phyloP scores from a whole-genome alignment of 37 sponge, comb jelly and placozoan genomes.

The Axinella damicornis region DNA sequence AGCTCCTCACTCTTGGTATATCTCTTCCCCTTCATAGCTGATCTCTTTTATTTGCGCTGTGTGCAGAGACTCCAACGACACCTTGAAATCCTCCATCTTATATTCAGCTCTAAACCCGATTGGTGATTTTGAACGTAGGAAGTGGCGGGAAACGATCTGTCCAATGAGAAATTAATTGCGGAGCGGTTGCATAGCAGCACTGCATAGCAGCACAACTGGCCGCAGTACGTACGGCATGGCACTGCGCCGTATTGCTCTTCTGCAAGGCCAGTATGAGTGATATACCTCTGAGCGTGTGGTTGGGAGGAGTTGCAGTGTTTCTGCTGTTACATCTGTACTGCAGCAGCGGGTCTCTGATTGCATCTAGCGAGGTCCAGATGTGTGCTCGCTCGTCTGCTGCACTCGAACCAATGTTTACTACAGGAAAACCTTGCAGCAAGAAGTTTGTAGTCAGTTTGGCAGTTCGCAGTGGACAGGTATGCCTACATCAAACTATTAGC shows the following conservation, averaged over 20 bases:
- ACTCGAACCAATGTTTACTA: slow-evolving; percentile 47
- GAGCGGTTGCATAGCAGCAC: too few species aligned
- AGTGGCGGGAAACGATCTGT: too few species aligned
- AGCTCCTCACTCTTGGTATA: slow-evolving; percentile 74
- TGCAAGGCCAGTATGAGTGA: too few species aligned
- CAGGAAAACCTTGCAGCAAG: slow-evolving; percentile 66
- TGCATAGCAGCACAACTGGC: too few species aligned
- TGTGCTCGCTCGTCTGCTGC: slow-evolving; percentile 27
- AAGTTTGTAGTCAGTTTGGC: slow-evolving; percentile 80
- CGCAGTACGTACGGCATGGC: too few species aligned
- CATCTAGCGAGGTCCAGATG: slow-evolving; percentile 76
- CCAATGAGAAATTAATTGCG: too few species aligned
- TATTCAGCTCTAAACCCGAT: background rate
- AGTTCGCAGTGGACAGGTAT: slow-evolving; percentile 78
- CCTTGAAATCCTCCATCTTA: slow-evolving; percentile 59
- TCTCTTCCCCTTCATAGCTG: slow-evolving; percentile 78
- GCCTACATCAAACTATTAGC: too few species aligned
- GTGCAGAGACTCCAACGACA: slow-evolving; percentile 63
- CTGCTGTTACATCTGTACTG: background rate
- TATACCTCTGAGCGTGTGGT: too few species aligned
- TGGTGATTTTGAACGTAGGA: background rate
- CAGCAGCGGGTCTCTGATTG: slow-evolving; percentile 48
- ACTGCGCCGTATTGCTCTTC: too few species aligned
- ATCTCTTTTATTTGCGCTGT: slow-evolving; percentile 64
- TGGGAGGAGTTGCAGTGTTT: too few species aligned